Conservation (phyloP, 1,140 invertebrate genomes). For the Dendroctonus ponderosae region DNA sequence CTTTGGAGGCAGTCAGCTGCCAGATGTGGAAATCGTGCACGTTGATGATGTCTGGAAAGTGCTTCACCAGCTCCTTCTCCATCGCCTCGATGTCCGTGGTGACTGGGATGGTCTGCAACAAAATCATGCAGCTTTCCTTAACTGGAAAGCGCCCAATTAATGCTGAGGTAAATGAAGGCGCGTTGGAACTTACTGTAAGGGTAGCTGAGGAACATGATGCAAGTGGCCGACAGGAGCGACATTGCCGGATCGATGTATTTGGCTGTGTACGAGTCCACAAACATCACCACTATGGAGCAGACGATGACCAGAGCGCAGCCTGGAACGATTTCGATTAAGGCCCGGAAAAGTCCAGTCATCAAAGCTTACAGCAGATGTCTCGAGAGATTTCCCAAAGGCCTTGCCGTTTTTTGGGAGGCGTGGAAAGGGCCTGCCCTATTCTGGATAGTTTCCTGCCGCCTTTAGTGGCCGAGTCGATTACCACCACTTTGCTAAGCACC, state of each 20-base stretch:
- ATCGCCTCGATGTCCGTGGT: conserved; percentile 72
- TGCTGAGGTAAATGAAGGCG: too few relatives aligned
- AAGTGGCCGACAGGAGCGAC: conserved; percentile 64
- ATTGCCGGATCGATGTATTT: conserved; percentile 73
- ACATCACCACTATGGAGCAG: conserved; percentile 63
- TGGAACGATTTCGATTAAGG: too few relatives aligned
- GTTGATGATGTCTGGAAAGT: conserved; percentile 77
- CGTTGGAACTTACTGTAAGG: conserved; percentile 65
- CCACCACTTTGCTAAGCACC: conserved; percentile 58
- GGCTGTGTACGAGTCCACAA: conserved; percentile 59
- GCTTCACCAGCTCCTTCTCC: conserved; percentile 61
- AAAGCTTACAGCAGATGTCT: conserved; percentile 57
- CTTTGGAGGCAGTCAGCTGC: conserved; percentile 69
- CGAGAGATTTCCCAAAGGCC: conserved; percentile 60
- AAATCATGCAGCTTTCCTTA: conserved; percentile 74
- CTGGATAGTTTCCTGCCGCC: conserved; percentile 55
- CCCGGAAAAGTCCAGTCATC: not conserved
- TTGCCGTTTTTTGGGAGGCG: conserved; percentile 52
- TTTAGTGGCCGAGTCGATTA: conserved; percentile 51
- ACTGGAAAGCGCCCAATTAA: conserved; percentile 49
- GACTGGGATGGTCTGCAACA: conserved; percentile 78
- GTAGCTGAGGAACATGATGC: conserved; percentile 66
- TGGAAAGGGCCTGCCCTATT: conserved; percentile 39
- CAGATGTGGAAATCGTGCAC: conserved; percentile 82
- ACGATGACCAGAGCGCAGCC: conserved; percentile 62